These are phyloP conservation scores for Atherinomorus stipes DNA, from an alignment of 2,113 vertebrate species.

Conservation along the genomic window DNA sequence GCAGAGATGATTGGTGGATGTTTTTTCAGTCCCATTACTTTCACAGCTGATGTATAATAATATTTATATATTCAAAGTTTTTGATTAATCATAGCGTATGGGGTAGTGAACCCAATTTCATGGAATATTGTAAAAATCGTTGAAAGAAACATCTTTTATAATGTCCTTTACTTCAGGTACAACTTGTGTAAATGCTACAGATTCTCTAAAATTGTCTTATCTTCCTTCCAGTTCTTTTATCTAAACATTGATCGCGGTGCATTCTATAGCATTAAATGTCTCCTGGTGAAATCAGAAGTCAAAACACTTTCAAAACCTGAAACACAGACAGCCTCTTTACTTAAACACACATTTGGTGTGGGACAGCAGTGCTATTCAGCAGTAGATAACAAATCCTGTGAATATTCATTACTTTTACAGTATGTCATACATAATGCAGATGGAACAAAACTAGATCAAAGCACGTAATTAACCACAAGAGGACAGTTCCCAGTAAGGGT, in stretches of 20 bases:
- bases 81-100: no score
- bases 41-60: no score
- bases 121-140: no score
- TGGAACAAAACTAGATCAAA: constrained; percentile 68
- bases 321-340: not conserved
- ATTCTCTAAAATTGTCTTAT: no score
- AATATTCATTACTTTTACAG: constrained; percentile 66
- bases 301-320: constrained; percentile 13
- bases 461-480: constrained; percentile 67
- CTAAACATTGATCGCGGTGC: not conserved
- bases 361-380: not conserved
- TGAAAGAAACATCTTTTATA: no score
- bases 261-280: constrained; percentile 10
- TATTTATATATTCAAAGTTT: no score
- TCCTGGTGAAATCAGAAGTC: constrained; percentile 35
- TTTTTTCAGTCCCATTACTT: no score
- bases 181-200: no score
- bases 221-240: not conserved
- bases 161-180: no score
- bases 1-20: no score
- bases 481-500: constrained; percentile 57
- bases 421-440: constrained; percentile 53
- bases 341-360: not conserved
- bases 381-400: constrained; percentile 27
- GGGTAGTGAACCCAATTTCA: no score